Percentiles rank a stretch among this genome's conserved stretches.
phyloP scores from a whole-genome alignment of 2,797 vertebrate species.

The Acridotheres tristis region DNA sequence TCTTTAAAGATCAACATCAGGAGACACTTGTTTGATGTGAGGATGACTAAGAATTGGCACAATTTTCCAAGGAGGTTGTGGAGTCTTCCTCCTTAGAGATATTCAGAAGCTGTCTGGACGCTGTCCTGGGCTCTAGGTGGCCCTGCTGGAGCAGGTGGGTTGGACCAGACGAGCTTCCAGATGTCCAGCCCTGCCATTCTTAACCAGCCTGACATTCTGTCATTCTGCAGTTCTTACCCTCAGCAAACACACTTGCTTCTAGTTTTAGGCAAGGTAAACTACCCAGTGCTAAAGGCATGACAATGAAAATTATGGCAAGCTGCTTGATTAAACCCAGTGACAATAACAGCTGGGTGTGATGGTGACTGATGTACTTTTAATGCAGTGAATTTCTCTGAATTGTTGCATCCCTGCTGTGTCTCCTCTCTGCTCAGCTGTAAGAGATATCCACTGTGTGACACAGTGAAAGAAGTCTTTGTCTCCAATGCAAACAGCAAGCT shows the following conservation, averaged over 20 bases:
- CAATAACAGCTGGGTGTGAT: not conserved
- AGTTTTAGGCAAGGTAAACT: not conserved
- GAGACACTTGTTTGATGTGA: not conserved
- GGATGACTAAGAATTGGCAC: not conserved
- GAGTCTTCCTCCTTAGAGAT: not conserved
- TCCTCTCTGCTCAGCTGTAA: not conserved
- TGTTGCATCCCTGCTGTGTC: not conserved
- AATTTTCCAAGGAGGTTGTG: not conserved
- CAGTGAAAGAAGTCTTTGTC: not conserved
- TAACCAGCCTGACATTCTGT: not conserved
- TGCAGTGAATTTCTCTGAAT: not conserved
- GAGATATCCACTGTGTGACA: not conserved
- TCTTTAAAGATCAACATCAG: not conserved
- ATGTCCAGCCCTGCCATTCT: not conserved
- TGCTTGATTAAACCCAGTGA: conserved; percentile 6
- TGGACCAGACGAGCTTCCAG: not conserved
- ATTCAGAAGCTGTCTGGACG: not conserved
- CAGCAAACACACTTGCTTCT: not conserved
- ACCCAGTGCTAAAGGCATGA: not conserved
- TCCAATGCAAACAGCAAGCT: not conserved
- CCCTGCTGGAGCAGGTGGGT: not conserved
- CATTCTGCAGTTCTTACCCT: not conserved
- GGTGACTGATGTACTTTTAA: not conserved
- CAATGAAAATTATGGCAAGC: not conserved
- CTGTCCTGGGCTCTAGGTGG: not conserved